Evolutionary conservation across 2,113 vertebrate species (phyloP).

Genomic region (Macroglossus sobrinus): DNA sequence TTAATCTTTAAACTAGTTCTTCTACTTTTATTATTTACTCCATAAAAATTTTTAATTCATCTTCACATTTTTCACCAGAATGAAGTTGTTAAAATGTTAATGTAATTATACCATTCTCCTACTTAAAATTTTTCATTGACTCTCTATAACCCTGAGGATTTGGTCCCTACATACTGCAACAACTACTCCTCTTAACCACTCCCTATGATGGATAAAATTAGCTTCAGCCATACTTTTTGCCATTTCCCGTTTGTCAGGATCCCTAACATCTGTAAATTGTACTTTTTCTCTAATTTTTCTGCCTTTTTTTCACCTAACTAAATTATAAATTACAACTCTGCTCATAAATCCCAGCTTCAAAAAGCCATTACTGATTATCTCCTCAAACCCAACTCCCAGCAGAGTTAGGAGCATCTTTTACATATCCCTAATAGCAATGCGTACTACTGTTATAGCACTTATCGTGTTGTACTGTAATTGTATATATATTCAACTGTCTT

Average conservation of each 20-base stretch:
- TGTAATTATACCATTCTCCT: background rate
- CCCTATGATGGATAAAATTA: background rate
- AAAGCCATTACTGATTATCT: background rate
- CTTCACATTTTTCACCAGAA: background rate
- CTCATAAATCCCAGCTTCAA: background rate
- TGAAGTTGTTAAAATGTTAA: slow-evolving; percentile 27
- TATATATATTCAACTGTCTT: slow-evolving; percentile 2
- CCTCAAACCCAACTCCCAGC: no score
- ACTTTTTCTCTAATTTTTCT: background rate
- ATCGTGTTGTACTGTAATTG: background rate
- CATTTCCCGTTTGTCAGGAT: background rate
- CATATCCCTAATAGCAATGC: background rate
- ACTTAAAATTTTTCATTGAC: background rate
- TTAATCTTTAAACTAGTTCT: background rate
- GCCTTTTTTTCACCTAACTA: background rate
- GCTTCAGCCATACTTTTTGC: background rate
- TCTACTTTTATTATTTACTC: background rate
- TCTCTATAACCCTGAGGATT: background rate
- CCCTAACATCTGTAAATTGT: background rate
- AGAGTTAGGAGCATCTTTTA: background rate
- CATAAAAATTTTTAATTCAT: background rate
- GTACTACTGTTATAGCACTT: background rate
- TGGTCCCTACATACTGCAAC: background rate
- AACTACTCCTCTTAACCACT: background rate
- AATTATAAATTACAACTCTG: slow-evolving; percentile 10